Evolutionary conservation across 2,113 vertebrate species (phyloP), one percentile per base, ranked within the genome.

Genomic region (Melanotaenia duboulayi): DNA sequence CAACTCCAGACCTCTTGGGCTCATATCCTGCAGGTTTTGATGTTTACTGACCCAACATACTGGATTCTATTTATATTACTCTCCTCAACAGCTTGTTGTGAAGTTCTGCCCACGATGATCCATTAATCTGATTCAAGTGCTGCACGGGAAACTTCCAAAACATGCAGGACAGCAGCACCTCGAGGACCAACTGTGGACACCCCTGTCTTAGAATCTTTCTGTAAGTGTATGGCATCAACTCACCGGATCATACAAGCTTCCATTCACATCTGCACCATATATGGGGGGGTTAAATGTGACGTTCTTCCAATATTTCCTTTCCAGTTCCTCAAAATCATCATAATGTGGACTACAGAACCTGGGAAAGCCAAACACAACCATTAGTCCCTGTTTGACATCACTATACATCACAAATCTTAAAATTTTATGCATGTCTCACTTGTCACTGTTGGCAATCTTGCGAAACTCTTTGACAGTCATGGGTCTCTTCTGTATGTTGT

Each of bases 251-350:
- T 99, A 99, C 1, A 99, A 93, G 0, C 94, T 96, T 65, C 96
- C 98, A 9, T 97, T 98, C 76, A 99, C 96, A 62, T 99, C 98
- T 13, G 97, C 97, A 4, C 98, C 98, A 0, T 98, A 99, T 76
- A 99, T 97, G 0, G 98, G 97, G 37, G 98, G 94, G 55, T 98
- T 99, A 79, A 99, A 99, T 0, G 98, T 99, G 22, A 99, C 95
- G 72, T 99, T 99, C 89, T 98, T 99, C 98, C 98, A 99, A 81
- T 97, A 99, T 69, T 98, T 99, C 57, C 98, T 94, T 85, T 99
- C 98, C 65, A 99, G 95, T 74, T 99, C 98, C 84, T 99, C 98
- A 87, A 98, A 98, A 73, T 98, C 96, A 0, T 94, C 95, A 82
- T 98, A 97, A 49, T 95, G 95, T 39, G 98, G 98, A 50, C 95